Evolutionary conservation across 2,888 invertebrate genomes (phyloP).

Genomic region (Callimorpha dominula): DNA sequence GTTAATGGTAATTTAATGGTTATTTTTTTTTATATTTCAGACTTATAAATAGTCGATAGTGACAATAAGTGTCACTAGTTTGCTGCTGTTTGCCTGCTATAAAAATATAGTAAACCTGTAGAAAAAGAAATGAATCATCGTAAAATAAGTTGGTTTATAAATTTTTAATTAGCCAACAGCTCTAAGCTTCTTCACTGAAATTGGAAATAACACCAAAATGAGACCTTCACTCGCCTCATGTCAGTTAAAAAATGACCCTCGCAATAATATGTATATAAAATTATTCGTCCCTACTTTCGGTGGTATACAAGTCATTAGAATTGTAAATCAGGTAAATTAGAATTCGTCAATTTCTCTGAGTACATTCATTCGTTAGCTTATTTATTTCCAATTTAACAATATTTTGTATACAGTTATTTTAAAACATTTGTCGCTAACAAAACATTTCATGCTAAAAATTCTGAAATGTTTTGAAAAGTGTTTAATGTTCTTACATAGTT

Average conservation of each 20-base stretch:
- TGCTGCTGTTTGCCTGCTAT: no score
- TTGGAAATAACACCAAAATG: background rate
- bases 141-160: background rate
- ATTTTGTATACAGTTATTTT: background rate
- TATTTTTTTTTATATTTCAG: no score
- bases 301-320: conserved; percentile 75
- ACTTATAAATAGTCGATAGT: no score
- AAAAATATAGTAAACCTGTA: no score
- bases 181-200: conserved; percentile 1
- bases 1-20: no score
- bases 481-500: no score
- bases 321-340: conserved; percentile 73
- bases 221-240: background rate
- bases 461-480: no score
- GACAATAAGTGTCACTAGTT: no score
- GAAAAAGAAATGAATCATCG: background rate
- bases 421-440: no score
- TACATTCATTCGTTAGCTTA: conserved; percentile 41
- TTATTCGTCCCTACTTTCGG: conserved; percentile 64
- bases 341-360: conserved; percentile 60
- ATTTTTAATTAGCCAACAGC: background rate
- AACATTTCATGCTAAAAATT: no score
- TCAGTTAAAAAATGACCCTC: conserved; percentile 62
- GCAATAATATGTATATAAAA: conserved; percentile 75
- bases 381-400: conserved; percentile 23